A percentile compares a stretch with the other conserved stretches of the same genome.
These are phyloP conservation scores for Pogona vitticeps DNA, from an alignment of 2,113 vertebrate genomes.

Conservation along the genomic window DNA sequence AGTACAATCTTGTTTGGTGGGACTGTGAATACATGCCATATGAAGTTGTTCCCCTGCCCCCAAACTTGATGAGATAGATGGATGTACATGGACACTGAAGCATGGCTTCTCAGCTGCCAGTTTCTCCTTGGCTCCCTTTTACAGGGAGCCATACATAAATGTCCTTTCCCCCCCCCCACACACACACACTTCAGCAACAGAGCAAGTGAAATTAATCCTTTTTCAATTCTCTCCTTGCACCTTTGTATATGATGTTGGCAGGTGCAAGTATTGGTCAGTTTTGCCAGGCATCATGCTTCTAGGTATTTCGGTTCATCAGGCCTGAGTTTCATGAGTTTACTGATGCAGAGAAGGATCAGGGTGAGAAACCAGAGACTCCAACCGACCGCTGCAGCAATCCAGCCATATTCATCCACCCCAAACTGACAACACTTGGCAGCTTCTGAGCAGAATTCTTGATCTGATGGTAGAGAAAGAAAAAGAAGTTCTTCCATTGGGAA, in stretches of 20 bases:
- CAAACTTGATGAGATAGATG: neutral
- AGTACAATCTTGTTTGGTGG: neutral
- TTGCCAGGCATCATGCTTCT: conserved; percentile 52
- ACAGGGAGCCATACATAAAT: accelerated
- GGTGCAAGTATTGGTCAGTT: neutral
- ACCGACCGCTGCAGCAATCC: conserved; percentile 78
- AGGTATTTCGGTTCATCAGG: conserved; percentile 77
- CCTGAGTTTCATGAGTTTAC: conserved; percentile 72
- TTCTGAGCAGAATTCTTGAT: conserved; percentile 57
- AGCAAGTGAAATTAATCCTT: neutral
- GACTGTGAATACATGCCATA: accelerated
- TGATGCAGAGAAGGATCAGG: conserved; percentile 80
- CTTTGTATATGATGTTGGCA: accelerated
- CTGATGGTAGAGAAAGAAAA: conserved; percentile 45
- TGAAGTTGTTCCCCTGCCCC: neutral
- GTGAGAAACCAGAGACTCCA: conserved; percentile 86
- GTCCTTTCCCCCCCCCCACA: neutral
- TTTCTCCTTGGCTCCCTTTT: neutral
- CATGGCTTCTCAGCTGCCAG: neutral
- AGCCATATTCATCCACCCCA: conserved; percentile 74
- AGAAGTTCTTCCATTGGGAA: neutral
- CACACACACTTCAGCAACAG: neutral
- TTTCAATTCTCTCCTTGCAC: neutral
- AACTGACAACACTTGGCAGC: conserved; percentile 69
- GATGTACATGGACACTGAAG: neutral